These are phyloP conservation scores for Papilio aristodemus DNA, from an alignment of 1,140 invertebrate species.

Conservation along the genomic window DNA sequence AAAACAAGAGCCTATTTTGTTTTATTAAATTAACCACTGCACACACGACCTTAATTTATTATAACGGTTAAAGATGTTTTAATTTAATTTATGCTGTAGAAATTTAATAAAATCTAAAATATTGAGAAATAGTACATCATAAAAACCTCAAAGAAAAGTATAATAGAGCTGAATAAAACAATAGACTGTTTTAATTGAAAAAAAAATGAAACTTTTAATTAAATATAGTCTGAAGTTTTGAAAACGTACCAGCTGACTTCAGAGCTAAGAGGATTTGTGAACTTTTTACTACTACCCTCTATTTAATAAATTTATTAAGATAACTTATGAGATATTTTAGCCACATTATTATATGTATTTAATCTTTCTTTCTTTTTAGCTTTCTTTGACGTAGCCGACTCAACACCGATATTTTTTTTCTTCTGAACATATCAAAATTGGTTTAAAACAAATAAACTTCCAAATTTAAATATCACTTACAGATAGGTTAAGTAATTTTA, in stretches of 20 bases:
- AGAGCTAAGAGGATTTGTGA: neutral
- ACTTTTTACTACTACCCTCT: neutral
- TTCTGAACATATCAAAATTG: too few relatives aligned
- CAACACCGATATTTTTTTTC: too few relatives aligned
- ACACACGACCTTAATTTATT: too few relatives aligned
- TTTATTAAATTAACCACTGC: too few relatives aligned
- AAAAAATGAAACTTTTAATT: conserved; percentile 21
- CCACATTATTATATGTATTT: neutral
- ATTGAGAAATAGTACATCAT: neutral
- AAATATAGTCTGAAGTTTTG: conserved; percentile 8
- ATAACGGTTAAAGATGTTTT: too few relatives aligned
- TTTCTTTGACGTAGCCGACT: neutral
- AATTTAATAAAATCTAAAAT: neutral
- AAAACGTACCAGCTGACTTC: conserved; percentile 15
- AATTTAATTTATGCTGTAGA: neutral
- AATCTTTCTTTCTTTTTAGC: neutral
- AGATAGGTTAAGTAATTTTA: too few relatives aligned
- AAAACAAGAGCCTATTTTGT: too few relatives aligned
- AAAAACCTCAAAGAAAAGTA: neutral
- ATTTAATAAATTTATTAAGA: neutral
- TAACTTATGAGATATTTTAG: neutral
- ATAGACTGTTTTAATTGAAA: conserved; percentile 15
- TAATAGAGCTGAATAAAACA: neutral
- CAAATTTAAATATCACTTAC: too few relatives aligned
- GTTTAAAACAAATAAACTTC: too few relatives aligned